Evolutionary conservation across 2,113 vertebrate genomes (phyloP).

Genomic region (Cottus gobio): DNA sequence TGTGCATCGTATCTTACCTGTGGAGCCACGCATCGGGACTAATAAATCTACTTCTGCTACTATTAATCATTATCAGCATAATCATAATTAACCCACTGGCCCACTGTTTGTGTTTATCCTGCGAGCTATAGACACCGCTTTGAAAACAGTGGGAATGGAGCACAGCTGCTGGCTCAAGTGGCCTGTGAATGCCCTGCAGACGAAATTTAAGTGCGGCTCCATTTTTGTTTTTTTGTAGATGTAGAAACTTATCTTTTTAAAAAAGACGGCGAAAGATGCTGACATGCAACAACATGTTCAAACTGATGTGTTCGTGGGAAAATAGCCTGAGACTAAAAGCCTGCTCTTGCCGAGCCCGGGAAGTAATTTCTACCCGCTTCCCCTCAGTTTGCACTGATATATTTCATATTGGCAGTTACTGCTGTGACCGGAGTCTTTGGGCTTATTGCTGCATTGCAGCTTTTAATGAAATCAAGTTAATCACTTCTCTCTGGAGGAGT

Average conservation of each 20-base stretch:
- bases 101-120: not conserved
- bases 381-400: constrained; percentile 38
- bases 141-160: constrained; percentile 13
- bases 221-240: constrained; percentile 15
- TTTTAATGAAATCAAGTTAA: constrained; percentile 65
- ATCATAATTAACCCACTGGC: constrained; percentile 27
- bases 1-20: not conserved
- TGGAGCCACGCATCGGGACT: not conserved
- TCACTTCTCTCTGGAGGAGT: constrained; percentile 55
- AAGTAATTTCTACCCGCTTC: constrained; percentile 43
- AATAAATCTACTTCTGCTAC: not conserved
- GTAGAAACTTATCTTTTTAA: constrained; percentile 26
- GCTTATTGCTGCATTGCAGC: constrained; percentile 63
- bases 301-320: constrained; percentile 32
- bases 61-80: not conserved
- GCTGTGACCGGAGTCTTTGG: constrained; percentile 49
- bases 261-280: constrained; percentile 59
- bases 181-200: constrained; percentile 21
- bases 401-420: constrained; percentile 60
- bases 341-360: constrained; percentile 22
- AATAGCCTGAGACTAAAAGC: constrained; percentile 34
- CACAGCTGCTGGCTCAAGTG: constrained; percentile 25
- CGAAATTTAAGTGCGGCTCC: constrained; percentile 12
- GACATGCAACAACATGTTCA: constrained; percentile 36
- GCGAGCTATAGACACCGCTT: not conserved